Evolutionary conservation across 2,888 invertebrate genomes (phyloP), one percentile per base, ranked within the genome.

Genomic region (Andrena haemorrhoa): DNA sequence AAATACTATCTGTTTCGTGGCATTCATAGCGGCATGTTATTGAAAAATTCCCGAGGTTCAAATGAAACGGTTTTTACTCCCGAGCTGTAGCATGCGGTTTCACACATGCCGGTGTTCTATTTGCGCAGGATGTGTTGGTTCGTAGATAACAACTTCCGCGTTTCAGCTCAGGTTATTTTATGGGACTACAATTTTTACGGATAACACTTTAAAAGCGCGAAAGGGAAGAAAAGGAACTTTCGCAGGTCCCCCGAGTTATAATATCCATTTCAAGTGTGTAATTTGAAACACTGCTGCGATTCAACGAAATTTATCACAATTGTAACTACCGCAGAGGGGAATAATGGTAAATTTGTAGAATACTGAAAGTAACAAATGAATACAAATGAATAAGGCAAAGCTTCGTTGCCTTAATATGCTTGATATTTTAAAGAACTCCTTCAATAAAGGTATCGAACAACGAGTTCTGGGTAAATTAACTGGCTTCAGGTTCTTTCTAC

Each of bases 121-220:
- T 77, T 73, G 56, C 58, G 26, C 31, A 8, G 33, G 74, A 74
- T 72, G 53, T 49, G 75, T 76, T 76, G 41, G 73, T 33, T 47
- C 73, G 41, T 72, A 72, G 73, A 72, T 76, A 72, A 64, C 56
- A 64, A 33, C 73, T 72, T 76, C 47, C 73, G 75, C 23, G 63
- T 75, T 71, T 51, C 72, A 47, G 29, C 56, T 31, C 31, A 10
- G 23, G 41, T 23, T 72, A 31, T 63, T 68, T 76, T 72, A 76
- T 71, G 53, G n/a, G 23, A 31, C n/a, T 53, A 33, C 33, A 33
- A 69, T 70, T 61, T 41, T 23, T 26, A 51, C 47, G n/a, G 35
- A 47, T 33, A 12, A 31, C 47, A 23, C 70, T 53, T 53, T 72
- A 41, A 63, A 64, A 31, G 10, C 23, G 31, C 23, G 33, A 47